Conservation (phyloP, 2,797 vertebrate genomes). For the Halcyon chelicuti region DNA sequence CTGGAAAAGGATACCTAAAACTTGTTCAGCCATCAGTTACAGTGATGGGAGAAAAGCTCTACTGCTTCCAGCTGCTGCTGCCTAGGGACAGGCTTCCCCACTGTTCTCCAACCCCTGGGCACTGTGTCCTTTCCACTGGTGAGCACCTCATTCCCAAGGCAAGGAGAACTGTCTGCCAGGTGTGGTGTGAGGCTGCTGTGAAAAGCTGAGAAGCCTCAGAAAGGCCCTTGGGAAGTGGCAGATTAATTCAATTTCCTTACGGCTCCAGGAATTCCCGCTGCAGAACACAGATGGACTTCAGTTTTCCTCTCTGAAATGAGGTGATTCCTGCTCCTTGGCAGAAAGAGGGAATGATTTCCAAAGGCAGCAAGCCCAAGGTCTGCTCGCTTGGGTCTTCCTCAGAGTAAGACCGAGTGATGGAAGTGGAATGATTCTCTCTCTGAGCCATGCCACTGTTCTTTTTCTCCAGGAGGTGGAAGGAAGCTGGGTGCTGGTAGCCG, state of each 20-base stretch:
- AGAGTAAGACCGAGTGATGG: fast-evolving
- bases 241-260: conserved; percentile 42
- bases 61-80: background rate
- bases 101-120: background rate
- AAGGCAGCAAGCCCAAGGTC: background rate
- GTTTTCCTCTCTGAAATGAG: conserved; percentile 6
- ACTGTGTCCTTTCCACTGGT: background rate
- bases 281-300: background rate
- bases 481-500: conserved; percentile 20
- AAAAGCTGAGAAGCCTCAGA: background rate
- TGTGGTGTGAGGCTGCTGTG: background rate
- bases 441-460: background rate
- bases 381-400: background rate
- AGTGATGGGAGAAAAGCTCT: background rate
- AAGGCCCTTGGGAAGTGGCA: background rate
- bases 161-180: background rate
- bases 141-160: background rate
- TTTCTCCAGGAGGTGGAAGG: background rate
- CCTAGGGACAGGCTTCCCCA: background rate
- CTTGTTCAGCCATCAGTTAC: background rate
- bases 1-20: background rate
- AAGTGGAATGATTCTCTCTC: background rate
- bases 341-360: conserved; percentile 9
- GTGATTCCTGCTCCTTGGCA: background rate
- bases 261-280: background rate